phyloP scores from a whole-genome alignment of 53 echinoderm and acorn worm species.

The Pentamera pediparva region DNA sequence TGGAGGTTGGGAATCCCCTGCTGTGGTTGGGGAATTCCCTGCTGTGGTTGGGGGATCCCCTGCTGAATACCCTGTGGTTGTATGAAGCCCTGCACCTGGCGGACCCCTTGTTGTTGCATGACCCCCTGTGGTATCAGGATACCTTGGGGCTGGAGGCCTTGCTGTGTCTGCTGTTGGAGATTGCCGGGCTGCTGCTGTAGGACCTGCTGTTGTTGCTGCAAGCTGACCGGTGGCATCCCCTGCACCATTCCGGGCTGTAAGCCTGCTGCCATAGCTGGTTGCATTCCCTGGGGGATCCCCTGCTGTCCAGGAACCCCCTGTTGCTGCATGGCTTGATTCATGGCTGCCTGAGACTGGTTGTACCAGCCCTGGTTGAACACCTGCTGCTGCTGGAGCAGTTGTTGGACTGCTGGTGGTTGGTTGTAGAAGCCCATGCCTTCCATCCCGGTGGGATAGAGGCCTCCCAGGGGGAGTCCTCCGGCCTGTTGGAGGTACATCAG shows the following conservation, averaged over 20 bases:
- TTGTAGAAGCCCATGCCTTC: neutral
- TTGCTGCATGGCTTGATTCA: too few species aligned
- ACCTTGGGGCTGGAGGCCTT: too few species aligned
- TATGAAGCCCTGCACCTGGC: neutral
- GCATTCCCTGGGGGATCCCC: too few species aligned
- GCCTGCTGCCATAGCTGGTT: too few species aligned
- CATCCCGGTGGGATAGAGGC: neutral
- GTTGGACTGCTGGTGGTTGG: neutral
- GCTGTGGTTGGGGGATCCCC: neutral
- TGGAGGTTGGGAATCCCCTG: neutral
- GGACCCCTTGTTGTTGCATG: too few species aligned
- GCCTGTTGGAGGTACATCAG: slow-evolving; percentile 7
- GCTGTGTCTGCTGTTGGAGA: too few species aligned
- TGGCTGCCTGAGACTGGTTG: slow-evolving; percentile 17
- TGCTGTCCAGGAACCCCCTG: too few species aligned
- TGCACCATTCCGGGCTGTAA: too few species aligned
- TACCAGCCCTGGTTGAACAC: slow-evolving; percentile 23
- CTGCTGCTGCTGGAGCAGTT: slow-evolving; percentile 11
- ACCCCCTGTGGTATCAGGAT: too few species aligned
- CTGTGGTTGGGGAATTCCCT: neutral
- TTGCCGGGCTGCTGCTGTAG: neutral
- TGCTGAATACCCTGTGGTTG: slow-evolving; percentile 24
- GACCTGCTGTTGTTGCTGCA: slow-evolving; percentile 42
- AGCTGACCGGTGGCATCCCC: too few species aligned
- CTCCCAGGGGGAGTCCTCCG: neutral